These are phyloP conservation scores for Erpornis zantholeuca DNA, from an alignment of 2,113 vertebrate genomes.

Conservation along the genomic window DNA sequence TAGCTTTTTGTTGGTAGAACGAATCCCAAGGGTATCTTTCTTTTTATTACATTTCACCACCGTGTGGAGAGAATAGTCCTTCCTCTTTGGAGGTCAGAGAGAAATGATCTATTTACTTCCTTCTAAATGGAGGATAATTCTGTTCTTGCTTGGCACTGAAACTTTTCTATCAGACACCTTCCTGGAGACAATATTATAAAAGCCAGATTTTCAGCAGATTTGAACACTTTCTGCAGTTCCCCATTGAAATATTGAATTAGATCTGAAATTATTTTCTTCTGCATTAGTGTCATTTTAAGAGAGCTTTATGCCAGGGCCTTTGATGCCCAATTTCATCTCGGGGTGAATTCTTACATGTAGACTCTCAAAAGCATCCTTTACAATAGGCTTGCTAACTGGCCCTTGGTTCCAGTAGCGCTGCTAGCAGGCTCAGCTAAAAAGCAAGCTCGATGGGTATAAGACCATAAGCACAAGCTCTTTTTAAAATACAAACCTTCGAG, in stretches of 20 bases:
- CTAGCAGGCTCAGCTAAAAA: slow-evolving; percentile 18
- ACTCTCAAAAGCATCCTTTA: slow-evolving; percentile 29
- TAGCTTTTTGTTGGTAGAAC: slow-evolving; percentile 16
- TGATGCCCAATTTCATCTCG: slow-evolving; percentile 8
- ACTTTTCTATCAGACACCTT: background rate
- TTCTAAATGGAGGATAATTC: slow-evolving; percentile 41
- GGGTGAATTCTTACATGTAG: slow-evolving; percentile 11
- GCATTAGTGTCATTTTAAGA: background rate
- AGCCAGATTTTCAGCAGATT: slow-evolving; percentile 25
- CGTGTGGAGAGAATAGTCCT: slow-evolving; percentile 7
- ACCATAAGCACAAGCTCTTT: background rate
- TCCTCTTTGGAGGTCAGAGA: slow-evolving; percentile 31
- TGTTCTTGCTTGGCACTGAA: slow-evolving; percentile 41
- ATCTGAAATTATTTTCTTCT: background rate
- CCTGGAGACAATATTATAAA: slow-evolving; percentile 18
- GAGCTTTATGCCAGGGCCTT: background rate
- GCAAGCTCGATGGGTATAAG: background rate
- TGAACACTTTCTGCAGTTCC: background rate
- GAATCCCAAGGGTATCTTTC: background rate
- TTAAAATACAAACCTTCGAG: background rate
- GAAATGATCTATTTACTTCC: slow-evolving; percentile 37
- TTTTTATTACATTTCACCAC: slow-evolving; percentile 48
- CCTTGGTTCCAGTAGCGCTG: background rate
- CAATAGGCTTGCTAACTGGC: slow-evolving; percentile 26
- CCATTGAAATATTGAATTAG: slow-evolving; percentile 19